Conservation (phyloP, 2,888 invertebrate species). For the Amblyjoppa proteus region DNA sequence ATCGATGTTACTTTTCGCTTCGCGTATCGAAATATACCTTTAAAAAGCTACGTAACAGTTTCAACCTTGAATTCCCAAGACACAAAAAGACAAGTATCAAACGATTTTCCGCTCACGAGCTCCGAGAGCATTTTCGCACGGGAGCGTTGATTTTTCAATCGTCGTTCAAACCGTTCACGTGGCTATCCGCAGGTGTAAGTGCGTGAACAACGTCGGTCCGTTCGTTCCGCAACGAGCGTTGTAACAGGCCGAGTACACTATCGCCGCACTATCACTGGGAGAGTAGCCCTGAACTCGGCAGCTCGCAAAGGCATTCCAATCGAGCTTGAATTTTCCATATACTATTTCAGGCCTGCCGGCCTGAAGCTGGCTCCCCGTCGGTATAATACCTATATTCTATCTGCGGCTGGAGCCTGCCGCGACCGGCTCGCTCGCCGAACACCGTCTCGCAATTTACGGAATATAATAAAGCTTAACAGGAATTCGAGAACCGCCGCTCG, state of each 20-base stretch:
- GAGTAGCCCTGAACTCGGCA: conserved; percentile 56
- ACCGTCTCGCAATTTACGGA: conserved; percentile 75
- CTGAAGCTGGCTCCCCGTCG: neutral
- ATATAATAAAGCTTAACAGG: conserved; percentile 58
- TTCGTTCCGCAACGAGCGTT: conserved; percentile 8
- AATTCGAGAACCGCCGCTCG: conserved; percentile 34
- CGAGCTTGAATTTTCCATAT: conserved; percentile 53
- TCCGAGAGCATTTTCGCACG: neutral
- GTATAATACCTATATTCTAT: conserved; percentile 25
- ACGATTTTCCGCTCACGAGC: neutral
- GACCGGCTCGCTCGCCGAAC: conserved; percentile 54
- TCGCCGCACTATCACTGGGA: conserved; percentile 38
- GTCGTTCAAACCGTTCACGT: neutral
- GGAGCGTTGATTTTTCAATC: neutral
- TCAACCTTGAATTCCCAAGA: neutral
- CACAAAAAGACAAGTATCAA: neutral
- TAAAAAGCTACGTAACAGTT: no score
- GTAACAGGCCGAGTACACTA: conserved; percentile 1
- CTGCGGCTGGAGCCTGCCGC: conserved; percentile 9
- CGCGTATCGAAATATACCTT: no score
- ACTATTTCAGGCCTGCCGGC: conserved; percentile 9
- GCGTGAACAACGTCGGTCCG: conserved; percentile 15
- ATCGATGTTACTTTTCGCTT: no score
- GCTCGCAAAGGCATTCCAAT: conserved; percentile 58
- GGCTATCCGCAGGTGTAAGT: conserved; percentile 40